Evolutionary conservation across 1,140 invertebrate species (phyloP), one percentile per base, ranked within the genome.

Genomic region (Dendroctonus ponderosae): DNA sequence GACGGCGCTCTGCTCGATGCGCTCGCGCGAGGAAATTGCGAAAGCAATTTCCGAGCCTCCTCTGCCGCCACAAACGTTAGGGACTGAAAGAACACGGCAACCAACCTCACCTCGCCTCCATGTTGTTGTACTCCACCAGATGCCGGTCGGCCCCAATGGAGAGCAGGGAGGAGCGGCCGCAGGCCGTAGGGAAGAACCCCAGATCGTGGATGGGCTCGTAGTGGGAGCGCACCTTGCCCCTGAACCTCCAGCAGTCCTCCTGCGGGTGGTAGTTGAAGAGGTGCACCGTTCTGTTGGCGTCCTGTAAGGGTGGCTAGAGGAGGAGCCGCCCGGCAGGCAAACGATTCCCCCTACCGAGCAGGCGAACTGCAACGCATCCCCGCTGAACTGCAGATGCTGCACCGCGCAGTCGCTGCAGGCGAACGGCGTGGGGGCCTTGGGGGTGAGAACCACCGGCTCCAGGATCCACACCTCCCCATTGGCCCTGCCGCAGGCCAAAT

Each of bases 91-190:
- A n/a, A n/a, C n/a, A n/a, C n/a, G n/a, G n/a, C n/a, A n/a, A n/a
- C n/a, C n/a, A n/a, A n/a, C n/a, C n/a, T n/a, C n/a, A n/a, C n/a
- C n/a, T n/a, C n/a, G n/a, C n/a, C n/a, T 69, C 62, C 15, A 62
- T 41, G 39, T 71, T 70, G 26, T 70, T 72, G 42, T 91, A 91
- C 77, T 89, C 87, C 11, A 89, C 83, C 77, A 91, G 75, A n/a
- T 82, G 75, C n/a, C 81, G 69, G 70, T 88, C 87, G 39, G 79
- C 73, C 3, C 85, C 85, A n/a, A 88, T 71, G 0, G 85, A 85
- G 37, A 85, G 76, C 0, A 89, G 72, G 26, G 81, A 43, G n/a
- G 62, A 65, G 12, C 39, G 58, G 7, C 56, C 75, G 53, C 74
- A 72, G 1, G 71, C 44, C 0, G 26, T 59, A n/a, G 77, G 56